Percentiles rank a stretch among this genome's conserved stretches.
Evolutionary conservation across 2,113 vertebrate genomes (phyloP).

Genomic region (Oceanites oceanicus): DNA sequence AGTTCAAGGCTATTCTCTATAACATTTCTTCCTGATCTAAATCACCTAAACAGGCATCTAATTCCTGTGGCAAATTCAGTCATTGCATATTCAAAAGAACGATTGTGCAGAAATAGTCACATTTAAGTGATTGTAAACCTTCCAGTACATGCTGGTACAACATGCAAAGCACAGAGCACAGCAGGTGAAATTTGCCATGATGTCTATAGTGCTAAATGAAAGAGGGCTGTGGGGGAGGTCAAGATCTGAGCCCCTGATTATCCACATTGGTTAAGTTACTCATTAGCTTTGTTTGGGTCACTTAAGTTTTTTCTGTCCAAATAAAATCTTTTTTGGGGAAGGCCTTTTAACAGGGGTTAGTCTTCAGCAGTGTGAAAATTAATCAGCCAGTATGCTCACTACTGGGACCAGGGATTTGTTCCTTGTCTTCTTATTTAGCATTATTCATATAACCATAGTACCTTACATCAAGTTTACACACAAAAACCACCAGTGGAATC

Average conservation of each 20-base stretch:
- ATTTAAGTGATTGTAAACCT: not conserved
- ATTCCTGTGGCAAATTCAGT: not conserved
- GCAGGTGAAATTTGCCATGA: not conserved
- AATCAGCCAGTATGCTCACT: not conserved
- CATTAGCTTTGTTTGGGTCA: not conserved
- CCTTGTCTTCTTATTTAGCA: not conserved
- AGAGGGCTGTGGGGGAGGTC: not conserved
- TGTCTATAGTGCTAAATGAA: not conserved
- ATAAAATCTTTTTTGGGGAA: not conserved
- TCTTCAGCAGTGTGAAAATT: not conserved
- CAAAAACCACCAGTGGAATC: not conserved
- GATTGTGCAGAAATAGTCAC: not conserved
- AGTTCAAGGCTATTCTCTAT: not conserved
- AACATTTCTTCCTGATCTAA: not conserved
- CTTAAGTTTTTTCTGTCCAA: not conserved
- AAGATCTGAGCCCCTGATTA: not conserved
- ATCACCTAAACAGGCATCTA: not conserved
- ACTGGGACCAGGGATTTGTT: not conserved
- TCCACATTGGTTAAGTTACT: not conserved
- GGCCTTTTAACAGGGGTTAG: not conserved
- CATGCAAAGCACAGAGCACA: not conserved
- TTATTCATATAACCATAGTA: not conserved
- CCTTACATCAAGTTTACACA: not conserved
- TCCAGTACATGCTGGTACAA: not conserved
- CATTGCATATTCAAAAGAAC: not conserved